phyloP scores from a whole-genome alignment of 2,113 vertebrate genomes.

The Psilopsiagon aymara region DNA sequence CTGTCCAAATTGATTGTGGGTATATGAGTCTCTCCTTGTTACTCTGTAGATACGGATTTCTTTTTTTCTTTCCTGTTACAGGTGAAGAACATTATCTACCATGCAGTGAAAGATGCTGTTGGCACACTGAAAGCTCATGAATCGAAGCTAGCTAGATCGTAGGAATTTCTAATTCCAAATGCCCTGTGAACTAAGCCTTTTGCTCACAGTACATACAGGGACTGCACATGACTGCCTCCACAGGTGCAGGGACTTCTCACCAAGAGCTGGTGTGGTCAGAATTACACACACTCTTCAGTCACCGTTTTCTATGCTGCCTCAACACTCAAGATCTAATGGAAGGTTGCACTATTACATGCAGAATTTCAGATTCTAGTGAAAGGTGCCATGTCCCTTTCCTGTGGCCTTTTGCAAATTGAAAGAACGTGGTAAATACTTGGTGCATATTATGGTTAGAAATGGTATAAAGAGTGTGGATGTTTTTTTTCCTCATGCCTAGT shows the following conservation, averaged over 20 bases:
- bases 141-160: conserved; percentile 91
- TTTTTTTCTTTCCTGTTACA: conserved; percentile 61
- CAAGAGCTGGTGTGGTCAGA: conserved; percentile 76
- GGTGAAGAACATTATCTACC: conserved; percentile 99
- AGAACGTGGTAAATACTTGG: conserved; percentile 65
- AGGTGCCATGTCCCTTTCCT: conserved; percentile 75
- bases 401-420: conserved; percentile 76
- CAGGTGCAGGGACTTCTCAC: conserved; percentile 70
- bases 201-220: conserved; percentile 69
- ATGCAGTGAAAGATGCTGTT: conserved; percentile 98
- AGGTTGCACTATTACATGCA: conserved; percentile 71
- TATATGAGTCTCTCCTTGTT: background rate
- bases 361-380: conserved; percentile 68
- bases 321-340: conserved; percentile 72
- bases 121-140: conserved; percentile 96
- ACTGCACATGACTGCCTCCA: conserved; percentile 66
- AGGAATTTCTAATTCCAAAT: conserved; percentile 72
- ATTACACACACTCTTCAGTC: conserved; percentile 80
- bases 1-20: background rate
- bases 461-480: conserved; percentile 73
- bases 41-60: background rate
- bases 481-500: conserved; percentile 75
- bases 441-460: conserved; percentile 70
- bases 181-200: conserved; percentile 75
- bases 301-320: conserved; percentile 79